Evolutionary conservation across 2,888 invertebrate species (phyloP).

Genomic region (Noctua comes): DNA sequence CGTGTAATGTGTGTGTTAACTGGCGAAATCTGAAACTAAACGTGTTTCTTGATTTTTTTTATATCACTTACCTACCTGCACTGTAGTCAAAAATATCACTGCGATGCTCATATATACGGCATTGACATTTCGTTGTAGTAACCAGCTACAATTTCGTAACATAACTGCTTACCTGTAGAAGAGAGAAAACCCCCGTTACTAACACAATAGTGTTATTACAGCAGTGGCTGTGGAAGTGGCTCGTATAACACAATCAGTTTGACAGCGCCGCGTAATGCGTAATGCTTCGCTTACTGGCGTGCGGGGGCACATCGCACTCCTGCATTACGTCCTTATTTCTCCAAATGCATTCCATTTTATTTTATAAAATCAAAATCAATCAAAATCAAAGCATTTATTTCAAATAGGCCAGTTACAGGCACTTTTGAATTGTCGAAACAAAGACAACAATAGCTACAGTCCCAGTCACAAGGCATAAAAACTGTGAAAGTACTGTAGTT

Average conservation of each 20-base stretch:
- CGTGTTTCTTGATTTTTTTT: not conserved
- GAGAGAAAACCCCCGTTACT: not conserved
- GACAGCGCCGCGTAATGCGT: slow-evolving; percentile 47
- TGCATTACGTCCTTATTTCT: slow-evolving; percentile 10
- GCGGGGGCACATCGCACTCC: slow-evolving; percentile 35
- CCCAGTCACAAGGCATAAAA: no score
- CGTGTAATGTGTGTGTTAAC: not conserved
- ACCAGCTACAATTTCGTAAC: not conserved
- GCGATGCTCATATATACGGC: not conserved
- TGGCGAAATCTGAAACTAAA: not conserved
- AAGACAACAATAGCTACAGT: no score
- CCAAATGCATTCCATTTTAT: slow-evolving; percentile 22
- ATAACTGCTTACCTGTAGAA: slow-evolving; percentile 33
- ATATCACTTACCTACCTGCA: not conserved
- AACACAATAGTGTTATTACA: slow-evolving; percentile 12
- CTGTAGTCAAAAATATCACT: not conserved
- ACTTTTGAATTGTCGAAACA: no score
- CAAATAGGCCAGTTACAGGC: no score
- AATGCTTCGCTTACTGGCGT: slow-evolving; percentile 35
- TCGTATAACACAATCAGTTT: slow-evolving; percentile 62
- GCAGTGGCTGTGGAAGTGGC: slow-evolving; percentile 32
- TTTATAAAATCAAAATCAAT: no score
- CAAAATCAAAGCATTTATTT: no score
- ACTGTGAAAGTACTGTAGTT: no score
- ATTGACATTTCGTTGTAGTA: not conserved